Evolutionary conservation across 2,797 vertebrate species (phyloP).

Genomic region (Pygocentrus nattereri): DNA sequence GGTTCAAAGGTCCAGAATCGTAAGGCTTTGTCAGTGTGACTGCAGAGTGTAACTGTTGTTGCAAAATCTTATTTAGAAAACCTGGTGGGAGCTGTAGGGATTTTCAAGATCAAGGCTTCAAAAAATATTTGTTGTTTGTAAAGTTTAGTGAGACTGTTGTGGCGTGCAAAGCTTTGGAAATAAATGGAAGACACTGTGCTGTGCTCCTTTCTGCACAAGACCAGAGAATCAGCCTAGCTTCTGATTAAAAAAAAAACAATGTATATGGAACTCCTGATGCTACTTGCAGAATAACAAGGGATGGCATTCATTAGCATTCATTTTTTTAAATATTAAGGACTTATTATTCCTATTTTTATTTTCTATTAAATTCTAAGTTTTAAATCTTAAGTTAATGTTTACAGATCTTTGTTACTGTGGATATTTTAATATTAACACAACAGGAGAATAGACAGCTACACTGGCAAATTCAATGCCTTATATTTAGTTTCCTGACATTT

Average conservation of each 20-base stretch:
- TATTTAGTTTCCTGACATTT: not conserved
- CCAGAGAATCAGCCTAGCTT: not conserved
- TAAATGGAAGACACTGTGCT: not conserved
- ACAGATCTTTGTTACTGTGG: not conserved
- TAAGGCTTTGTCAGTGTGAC: not conserved
- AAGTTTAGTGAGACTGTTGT: not conserved
- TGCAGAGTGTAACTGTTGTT: not conserved
- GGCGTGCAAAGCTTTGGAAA: not conserved
- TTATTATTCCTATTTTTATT: too few species aligned
- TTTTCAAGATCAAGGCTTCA: not conserved
- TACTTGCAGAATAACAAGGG: not conserved
- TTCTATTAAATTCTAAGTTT: too few species aligned
- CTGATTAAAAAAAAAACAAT: not conserved
- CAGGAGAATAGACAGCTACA: not conserved
- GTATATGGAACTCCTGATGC: not conserved
- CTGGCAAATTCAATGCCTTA: not conserved
- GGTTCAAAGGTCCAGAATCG: not conserved
- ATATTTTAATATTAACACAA: not conserved
- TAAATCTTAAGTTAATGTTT: too few species aligned
- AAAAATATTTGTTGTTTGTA: not conserved
- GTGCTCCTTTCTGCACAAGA: not conserved
- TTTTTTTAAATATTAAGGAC: too few species aligned
- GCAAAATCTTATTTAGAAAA: conserved; percentile 8
- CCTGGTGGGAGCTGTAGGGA: not conserved
- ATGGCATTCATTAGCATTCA: too few species aligned